phyloP scores from a whole-genome alignment of 2,113 vertebrate genomes.

The Nesogale talazaci region DNA sequence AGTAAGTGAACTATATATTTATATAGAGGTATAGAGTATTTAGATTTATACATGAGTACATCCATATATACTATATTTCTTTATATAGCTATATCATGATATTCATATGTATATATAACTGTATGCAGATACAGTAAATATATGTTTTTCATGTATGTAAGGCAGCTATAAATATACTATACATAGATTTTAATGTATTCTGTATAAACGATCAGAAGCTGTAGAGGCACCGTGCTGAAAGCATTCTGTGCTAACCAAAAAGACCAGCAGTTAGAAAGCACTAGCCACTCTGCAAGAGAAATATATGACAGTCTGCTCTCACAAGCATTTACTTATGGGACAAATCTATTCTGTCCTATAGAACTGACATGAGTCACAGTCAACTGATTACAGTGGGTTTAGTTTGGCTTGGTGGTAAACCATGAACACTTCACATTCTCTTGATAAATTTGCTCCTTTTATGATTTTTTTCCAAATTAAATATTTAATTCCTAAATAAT shows the following conservation, averaged over 20 bases:
- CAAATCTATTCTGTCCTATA: background rate
- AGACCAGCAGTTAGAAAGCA: background rate
- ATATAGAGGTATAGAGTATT: no score
- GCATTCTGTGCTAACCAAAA: background rate
- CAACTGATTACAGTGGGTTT: background rate
- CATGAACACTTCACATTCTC: background rate
- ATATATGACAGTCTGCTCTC: background rate
- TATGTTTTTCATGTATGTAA: no score
- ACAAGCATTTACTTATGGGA: background rate
- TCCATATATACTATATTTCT: no score
- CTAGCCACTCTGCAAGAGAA: background rate
- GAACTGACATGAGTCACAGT: background rate
- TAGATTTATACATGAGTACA: no score
- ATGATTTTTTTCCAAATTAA: background rate
- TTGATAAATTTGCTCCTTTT: conserved; percentile 49
- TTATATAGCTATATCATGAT: no score
- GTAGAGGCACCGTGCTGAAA: background rate
- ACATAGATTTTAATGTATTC: background rate
- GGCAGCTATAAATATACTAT: background rate
- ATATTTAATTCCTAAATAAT: conserved; percentile 61
- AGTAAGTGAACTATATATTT: background rate
- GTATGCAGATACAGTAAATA: no score
- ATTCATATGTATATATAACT: no score
- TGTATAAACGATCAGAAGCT: background rate
- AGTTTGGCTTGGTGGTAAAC: background rate